These are phyloP conservation scores for Ips nitidus DNA, from an alignment of 1,140 invertebrate species.

Conservation along the genomic window DNA sequence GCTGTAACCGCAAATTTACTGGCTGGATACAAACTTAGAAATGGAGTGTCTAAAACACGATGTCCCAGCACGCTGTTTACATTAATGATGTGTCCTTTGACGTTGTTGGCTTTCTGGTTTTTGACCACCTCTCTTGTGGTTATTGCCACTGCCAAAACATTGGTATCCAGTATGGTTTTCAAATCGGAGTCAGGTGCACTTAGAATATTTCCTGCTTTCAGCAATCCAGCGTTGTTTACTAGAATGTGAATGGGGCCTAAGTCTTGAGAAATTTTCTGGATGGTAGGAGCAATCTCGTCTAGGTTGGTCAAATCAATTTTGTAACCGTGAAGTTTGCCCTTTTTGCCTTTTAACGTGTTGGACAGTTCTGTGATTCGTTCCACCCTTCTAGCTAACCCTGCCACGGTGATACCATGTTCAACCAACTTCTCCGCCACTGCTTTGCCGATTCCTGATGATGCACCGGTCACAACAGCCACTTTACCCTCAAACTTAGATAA, in stretches of 20 bases:
- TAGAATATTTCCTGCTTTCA: slow-evolving; percentile 7
- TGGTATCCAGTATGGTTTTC: slow-evolving; percentile 26
- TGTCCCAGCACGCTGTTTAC: slow-evolving; percentile 38
- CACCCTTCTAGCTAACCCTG: slow-evolving; percentile 35
- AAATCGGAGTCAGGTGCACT: slow-evolving; percentile 2
- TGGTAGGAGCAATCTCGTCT: slow-evolving; percentile 64
- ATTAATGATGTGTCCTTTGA: slow-evolving; percentile 14
- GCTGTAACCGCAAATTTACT: slow-evolving; percentile 62
- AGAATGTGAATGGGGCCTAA: slow-evolving; percentile 68
- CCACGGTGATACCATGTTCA: slow-evolving; percentile 25
- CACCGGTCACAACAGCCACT: slow-evolving; percentile 22
- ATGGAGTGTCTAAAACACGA: slow-evolving; percentile 36
- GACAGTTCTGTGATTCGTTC: slow-evolving; percentile 27
- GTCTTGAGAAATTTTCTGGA: slow-evolving; percentile 61
- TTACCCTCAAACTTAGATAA: slow-evolving; percentile 11
- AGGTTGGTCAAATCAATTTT: slow-evolving; percentile 51
- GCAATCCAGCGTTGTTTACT: slow-evolving; percentile 71
- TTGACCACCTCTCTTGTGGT: slow-evolving; percentile 59
- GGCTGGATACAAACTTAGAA: slow-evolving; percentile 59
- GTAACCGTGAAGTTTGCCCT: slow-evolving; percentile 39
- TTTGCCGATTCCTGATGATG: slow-evolving; percentile 21
- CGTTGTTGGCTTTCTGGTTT: slow-evolving; percentile 34
- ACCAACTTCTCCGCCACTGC: slow-evolving; percentile 9
- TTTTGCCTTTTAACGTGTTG: slow-evolving; percentile 14
- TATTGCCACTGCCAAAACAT: slow-evolving; percentile 53